These are phyloP conservation scores for Catostomus latipinnis DNA, from an alignment of 2,797 vertebrate genomes.

Conservation along the genomic window DNA sequence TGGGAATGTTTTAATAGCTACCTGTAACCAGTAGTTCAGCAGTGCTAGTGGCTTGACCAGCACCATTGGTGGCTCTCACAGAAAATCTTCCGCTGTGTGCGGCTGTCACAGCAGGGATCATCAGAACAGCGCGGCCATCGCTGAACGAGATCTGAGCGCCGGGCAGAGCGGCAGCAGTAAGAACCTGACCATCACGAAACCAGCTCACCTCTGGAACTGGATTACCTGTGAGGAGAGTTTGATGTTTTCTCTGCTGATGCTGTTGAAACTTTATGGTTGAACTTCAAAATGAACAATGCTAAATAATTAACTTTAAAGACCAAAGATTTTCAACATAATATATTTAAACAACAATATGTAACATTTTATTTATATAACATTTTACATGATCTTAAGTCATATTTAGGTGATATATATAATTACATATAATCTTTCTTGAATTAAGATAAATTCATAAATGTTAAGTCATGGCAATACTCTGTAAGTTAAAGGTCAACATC, in stretches of 20 bases:
- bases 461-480: neutral
- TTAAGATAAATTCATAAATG: neutral
- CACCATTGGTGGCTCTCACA: constrained; percentile 95
- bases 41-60: constrained; percentile 98
- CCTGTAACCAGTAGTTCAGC: constrained; percentile 97
- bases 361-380: no score
- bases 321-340: no score
- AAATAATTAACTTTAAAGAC: no score
- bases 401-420: no score
- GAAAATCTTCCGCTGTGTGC: constrained; percentile 93
- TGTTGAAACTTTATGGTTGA: neutral
- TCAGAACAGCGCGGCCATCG: constrained; percentile 95
- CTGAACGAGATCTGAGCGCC: constrained; percentile 97
- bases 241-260: neutral
- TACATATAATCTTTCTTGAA: neutral
- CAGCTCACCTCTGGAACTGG: constrained; percentile 99
- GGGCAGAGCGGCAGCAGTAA: constrained; percentile 90
- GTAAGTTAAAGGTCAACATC: neutral
- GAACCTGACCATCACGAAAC: constrained; percentile 98
- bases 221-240: constrained; percentile 76
- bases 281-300: neutral
- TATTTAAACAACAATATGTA: no score
- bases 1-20: constrained; percentile 57
- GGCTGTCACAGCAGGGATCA: constrained; percentile 88
- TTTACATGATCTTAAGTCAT: no score